Conservation (phyloP, 2,797 vertebrate species). For the Sylvia borin region DNA sequence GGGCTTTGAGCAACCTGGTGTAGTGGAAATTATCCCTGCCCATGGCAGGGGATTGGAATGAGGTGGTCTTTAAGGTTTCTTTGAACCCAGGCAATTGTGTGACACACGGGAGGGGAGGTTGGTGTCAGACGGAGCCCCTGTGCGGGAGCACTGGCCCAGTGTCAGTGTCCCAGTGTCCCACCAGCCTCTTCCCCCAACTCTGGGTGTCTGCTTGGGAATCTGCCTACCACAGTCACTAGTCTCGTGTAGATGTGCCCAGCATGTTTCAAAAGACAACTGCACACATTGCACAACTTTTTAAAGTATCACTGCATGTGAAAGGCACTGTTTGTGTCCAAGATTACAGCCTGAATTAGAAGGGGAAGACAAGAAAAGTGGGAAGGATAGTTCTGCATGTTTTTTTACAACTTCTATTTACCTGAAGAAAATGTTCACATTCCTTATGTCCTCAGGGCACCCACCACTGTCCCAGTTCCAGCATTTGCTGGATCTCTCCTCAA, state of each 20-base stretch:
- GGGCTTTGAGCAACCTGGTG: accelerated
- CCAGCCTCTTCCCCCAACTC: neutral
- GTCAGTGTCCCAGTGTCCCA: accelerated
- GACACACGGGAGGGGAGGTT: accelerated
- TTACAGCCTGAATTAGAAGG: neutral
- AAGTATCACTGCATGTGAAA: neutral
- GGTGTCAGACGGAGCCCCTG: neutral
- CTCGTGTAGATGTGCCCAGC: accelerated
- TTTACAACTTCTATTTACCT: neutral
- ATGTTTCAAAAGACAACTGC: accelerated
- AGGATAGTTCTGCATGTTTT: neutral
- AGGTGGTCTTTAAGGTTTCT: neutral
- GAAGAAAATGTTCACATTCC: neutral
- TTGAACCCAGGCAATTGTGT: neutral
- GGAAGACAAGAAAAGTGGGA: neutral
- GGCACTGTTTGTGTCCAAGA: neutral
- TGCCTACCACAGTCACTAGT: accelerated
- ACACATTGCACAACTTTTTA: neutral
- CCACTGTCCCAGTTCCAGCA: neutral
- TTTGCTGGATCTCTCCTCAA: neutral
- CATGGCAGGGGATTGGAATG: neutral
- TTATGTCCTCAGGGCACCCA: neutral
- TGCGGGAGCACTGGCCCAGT: accelerated
- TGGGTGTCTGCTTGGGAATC: accelerated
- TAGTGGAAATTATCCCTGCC: neutral